Percentiles rank a stretch among this genome's conserved stretches.
phyloP scores from a whole-genome alignment of 2,113 vertebrate genomes.

The Pygoscelis antarcticus region DNA sequence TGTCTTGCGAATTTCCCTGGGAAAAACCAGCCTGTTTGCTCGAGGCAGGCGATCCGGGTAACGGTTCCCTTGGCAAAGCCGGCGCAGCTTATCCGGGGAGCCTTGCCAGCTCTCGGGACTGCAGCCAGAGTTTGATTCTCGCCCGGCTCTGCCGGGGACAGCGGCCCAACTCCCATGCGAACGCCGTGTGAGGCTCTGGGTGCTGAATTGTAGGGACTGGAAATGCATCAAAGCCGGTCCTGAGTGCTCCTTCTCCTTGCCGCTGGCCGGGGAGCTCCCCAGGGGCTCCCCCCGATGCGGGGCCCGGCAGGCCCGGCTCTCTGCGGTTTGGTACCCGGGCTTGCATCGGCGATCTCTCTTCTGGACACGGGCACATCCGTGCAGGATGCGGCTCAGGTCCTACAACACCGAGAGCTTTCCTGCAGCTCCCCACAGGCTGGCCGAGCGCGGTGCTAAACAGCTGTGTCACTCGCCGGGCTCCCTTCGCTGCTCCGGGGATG shows the following conservation, averaged over 20 bases:
- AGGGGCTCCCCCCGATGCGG: fast-evolving
- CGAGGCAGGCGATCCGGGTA: neutral
- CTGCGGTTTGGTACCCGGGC: neutral
- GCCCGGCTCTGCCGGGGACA: neutral
- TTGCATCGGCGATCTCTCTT: fast-evolving
- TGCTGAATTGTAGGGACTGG: neutral
- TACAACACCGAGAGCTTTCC: neutral
- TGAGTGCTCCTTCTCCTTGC: neutral
- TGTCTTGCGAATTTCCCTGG: fast-evolving
- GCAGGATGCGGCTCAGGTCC: neutral
- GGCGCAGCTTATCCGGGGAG: neutral
- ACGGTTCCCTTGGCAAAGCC: neutral
- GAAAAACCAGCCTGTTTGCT: neutral
- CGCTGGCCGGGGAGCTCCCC: fast-evolving
- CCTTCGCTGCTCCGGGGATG: neutral
- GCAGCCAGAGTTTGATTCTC: neutral
- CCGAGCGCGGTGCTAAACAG: fast-evolving
- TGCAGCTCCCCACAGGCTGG: neutral
- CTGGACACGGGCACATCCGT: neutral
- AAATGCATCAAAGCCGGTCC: neutral
- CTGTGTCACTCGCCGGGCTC: fast-evolving
- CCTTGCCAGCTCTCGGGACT: neutral
- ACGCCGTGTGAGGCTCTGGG: fast-evolving
- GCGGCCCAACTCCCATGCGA: neutral
- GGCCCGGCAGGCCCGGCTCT: neutral